Conservation (phyloP, 2,888 invertebrate species). For the Norana najaformis region DNA sequence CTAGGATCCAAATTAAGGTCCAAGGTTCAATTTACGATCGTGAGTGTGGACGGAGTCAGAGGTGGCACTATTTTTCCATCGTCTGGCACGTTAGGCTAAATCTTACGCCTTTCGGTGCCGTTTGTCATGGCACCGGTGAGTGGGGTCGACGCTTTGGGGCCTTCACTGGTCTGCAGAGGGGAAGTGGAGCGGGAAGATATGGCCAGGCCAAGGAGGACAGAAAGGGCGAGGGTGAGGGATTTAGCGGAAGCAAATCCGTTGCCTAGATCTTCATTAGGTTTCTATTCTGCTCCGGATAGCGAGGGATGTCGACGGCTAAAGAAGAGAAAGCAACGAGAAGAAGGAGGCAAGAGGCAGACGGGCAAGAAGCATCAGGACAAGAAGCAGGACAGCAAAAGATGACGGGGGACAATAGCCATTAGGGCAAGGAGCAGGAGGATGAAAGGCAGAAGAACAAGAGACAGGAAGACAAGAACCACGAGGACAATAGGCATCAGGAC, state of each 20-base stretch:
- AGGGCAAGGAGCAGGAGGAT: background rate
- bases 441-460: too few species aligned
- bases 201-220: background rate
- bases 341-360: too few species aligned
- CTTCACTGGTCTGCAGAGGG: background rate
- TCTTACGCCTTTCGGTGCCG: background rate
- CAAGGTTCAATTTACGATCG: background rate
- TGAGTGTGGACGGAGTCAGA: background rate
- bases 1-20: background rate
- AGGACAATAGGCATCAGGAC: too few species aligned
- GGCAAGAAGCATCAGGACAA: background rate
- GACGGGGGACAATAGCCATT: background rate
- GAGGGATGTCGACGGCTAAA: background rate
- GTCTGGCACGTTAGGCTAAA: background rate
- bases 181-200: background rate
- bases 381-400: background rate
- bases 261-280: background rate
- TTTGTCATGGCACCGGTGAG: background rate
- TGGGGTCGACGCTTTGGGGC: background rate
- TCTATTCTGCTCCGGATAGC: background rate
- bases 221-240: background rate
- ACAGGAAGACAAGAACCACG: too few species aligned
- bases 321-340: background rate
- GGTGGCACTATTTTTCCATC: background rate
- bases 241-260: conserved; percentile 1